A percentile compares a stretch with the other conserved stretches of the same genome.
phyloP scores from a whole-genome alignment of 2,888 invertebrate species.

The Limnephilus auricula region DNA sequence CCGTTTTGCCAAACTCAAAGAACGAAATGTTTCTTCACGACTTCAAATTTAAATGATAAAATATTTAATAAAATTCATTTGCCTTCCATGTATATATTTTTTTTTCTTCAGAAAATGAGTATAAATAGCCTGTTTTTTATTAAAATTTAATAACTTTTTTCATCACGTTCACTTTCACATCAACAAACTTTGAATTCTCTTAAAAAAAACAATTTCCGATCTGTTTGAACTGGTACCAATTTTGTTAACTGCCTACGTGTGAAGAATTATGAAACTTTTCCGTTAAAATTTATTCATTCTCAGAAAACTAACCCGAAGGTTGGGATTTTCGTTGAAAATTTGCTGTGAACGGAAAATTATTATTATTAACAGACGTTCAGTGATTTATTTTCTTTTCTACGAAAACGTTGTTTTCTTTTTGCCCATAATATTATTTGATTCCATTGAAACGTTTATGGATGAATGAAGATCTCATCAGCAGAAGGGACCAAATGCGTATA shows the following conservation, averaged over 20 bases:
- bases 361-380: neutral
- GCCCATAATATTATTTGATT: neutral
- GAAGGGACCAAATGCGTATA: no score
- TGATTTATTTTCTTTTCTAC: neutral
- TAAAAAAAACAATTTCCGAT: neutral
- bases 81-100: no score
- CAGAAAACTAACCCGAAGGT: neutral
- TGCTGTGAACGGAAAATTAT: neutral
- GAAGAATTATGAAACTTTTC: neutral
- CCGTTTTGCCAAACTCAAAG: neutral
- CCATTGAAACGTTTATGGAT: neutral
- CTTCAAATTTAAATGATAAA: neutral
- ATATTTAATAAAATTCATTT: neutral
- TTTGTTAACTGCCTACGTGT: neutral
- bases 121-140: neutral
- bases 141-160: neutral
- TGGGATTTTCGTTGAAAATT: neutral
- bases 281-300: neutral
- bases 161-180: neutral
- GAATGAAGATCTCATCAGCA: no score
- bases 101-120: neutral
- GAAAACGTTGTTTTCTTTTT: neutral
- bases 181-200: neutral
- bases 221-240: neutral
- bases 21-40: neutral